Evolutionary conservation across 2,888 invertebrate species (phyloP).

Genomic region (Villa cingulata): DNA sequence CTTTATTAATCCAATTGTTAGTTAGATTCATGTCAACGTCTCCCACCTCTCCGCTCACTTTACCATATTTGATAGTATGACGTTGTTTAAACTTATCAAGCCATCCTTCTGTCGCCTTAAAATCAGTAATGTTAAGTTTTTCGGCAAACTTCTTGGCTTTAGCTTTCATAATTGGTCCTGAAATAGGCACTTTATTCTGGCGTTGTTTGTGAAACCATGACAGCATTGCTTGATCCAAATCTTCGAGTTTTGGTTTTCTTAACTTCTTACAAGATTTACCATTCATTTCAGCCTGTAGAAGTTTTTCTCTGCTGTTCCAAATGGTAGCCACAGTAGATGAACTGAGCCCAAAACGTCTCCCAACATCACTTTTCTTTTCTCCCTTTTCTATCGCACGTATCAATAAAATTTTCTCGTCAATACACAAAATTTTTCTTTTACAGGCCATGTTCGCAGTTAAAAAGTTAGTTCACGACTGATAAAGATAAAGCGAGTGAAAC

Average conservation of each 20-base stretch:
- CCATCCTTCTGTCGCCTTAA: background rate
- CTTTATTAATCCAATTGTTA: background rate
- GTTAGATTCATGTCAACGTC: background rate
- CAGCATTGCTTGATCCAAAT: constrained; percentile 1
- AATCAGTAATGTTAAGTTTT: background rate
- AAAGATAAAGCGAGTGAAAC: too few species aligned
- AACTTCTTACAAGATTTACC: background rate
- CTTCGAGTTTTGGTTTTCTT: background rate
- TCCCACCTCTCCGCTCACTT: background rate
- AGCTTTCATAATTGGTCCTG: background rate
- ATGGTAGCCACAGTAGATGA: background rate
- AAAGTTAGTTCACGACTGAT: background rate
- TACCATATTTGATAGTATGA: background rate
- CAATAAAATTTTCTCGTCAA: background rate
- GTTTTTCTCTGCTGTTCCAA: background rate
- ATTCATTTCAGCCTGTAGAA: background rate
- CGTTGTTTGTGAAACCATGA: background rate
- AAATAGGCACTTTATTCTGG: constrained; percentile 1
- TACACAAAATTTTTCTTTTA: background rate
- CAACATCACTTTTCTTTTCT: constrained; percentile 2
- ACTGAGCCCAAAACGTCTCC: background rate
- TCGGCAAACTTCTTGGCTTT: too few species aligned
- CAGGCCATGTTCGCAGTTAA: background rate
- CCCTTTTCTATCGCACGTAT: background rate
- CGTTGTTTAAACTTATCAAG: background rate